Base-by-base conservation (phyloP, 2,797 vertebrate species). In the Pseudotriccus pelzelni region DNA sequence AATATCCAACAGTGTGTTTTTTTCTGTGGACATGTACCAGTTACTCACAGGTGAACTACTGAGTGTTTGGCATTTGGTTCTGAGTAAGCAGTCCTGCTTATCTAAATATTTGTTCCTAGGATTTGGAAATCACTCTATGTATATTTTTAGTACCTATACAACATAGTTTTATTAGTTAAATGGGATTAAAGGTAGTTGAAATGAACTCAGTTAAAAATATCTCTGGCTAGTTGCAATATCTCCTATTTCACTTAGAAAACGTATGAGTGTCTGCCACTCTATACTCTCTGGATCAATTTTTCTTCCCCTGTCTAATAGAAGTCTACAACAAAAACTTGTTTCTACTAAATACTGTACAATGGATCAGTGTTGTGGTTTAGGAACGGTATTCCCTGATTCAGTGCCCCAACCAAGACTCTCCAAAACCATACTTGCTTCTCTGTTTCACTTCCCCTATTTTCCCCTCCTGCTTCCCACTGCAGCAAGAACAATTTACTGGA, bases 401-500 rank as follows among this genome's bases (percentile, higher is more conserved):
- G 12, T 44, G 28, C 1, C 14, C 9, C 24, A 21, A 30, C 6
- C 3, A 4, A 44, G 17, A 19, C 8, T 25, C n/a, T 64, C 22
- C 12, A 64, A 84, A 70, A 16, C 30, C n/a, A 9, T 12, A 34
- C 21, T 39, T 39, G 7, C 10, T 16, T 50, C 27, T 47, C 19
- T 63, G 16, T 28, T 21, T 58, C 1, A 0, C 12, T 44, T 5
- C 5, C 10, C 20, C 0, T 0, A 15, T 70, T 50, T 44, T 5
- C 21, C 24, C 10, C 14, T 55, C 11, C 5, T 13, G 3, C 8
- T 50, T 63, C n/a, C 23, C 2, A 1, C 14, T 30, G 21, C 9
- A 10, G 23, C 20, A 18, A 69, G 32, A 76, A 63, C 4, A 56
- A n/a, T 9, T 62, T 25, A 25, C 8, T 70, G 20, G 28, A 70